These are phyloP conservation scores for Gambusia yucatana DNA, from an alignment of 2,797 vertebrate species.

Conservation along the genomic window DNA sequence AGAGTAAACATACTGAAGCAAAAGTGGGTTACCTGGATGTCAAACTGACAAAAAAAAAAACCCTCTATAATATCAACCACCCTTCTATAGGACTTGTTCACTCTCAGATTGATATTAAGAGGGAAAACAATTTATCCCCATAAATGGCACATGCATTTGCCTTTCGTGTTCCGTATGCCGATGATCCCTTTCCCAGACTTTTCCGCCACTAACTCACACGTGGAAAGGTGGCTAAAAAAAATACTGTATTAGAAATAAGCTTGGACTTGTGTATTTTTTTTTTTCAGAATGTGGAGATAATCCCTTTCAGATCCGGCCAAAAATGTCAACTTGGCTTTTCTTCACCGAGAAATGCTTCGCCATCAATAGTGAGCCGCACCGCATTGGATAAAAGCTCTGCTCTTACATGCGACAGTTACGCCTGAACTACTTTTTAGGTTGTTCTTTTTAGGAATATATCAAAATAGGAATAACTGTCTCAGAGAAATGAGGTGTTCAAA, in stretches of 20 bases:
- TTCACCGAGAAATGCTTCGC: slow-evolving; percentile 12
- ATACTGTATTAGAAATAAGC: slow-evolving; percentile 31
- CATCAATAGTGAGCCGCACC: slow-evolving; percentile 9
- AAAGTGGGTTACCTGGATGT: slow-evolving; percentile 81
- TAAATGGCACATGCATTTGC: slow-evolving; percentile 27
- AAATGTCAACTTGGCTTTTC: slow-evolving; percentile 30
- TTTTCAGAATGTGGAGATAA: slow-evolving; percentile 32
- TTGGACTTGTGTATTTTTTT: slow-evolving; percentile 12
- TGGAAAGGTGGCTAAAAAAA: slow-evolving; percentile 35
- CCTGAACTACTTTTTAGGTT: slow-evolving; percentile 1
- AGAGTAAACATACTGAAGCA: slow-evolving; percentile 72
- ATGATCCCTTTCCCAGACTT: slow-evolving; percentile 19
- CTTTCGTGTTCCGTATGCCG: slow-evolving; percentile 43
- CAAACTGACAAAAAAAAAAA: slow-evolving; percentile 70
- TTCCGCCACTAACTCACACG: slow-evolving; percentile 23
- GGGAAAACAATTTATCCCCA: slow-evolving; percentile 40
- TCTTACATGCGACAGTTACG: not conserved
- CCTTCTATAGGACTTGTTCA: slow-evolving; percentile 20
- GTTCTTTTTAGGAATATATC: not conserved
- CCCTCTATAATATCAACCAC: slow-evolving; percentile 38
- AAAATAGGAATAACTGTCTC: not conserved
- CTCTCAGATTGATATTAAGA: slow-evolving; percentile 45
- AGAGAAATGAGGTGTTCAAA: not conserved
- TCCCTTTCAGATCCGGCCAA: slow-evolving; percentile 32
- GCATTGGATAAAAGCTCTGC: slow-evolving; percentile 17